Percentiles rank a stretch among this genome's conserved stretches.
phyloP scores from a whole-genome alignment of 2,888 invertebrate genomes.

The Pachymerium ferrugineum region DNA sequence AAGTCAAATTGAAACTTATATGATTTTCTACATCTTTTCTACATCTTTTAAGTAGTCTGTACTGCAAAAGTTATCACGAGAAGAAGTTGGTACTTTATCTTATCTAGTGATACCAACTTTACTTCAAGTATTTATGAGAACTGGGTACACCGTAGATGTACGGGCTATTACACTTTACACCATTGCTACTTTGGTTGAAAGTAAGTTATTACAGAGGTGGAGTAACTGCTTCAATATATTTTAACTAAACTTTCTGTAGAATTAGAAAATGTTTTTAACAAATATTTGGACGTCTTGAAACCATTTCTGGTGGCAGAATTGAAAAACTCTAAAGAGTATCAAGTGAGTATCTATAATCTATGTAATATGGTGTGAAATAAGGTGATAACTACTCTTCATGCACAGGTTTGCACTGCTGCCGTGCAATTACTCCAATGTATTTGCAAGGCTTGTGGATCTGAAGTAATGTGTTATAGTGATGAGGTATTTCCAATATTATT shows the following conservation, averaged over 20 bases:
- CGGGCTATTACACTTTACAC: not conserved
- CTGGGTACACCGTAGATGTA: not conserved
- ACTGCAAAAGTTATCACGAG: not conserved
- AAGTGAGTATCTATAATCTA: not conserved
- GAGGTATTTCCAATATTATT: not conserved
- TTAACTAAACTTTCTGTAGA: not conserved
- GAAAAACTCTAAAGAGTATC: not conserved
- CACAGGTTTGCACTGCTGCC: not conserved
- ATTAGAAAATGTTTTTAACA: not conserved
- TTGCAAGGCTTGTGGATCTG: not conserved
- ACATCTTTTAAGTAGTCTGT: not conserved
- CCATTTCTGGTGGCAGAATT: not conserved
- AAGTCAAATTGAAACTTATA: not conserved
- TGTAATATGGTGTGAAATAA: not conserved
- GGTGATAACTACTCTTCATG: not conserved
- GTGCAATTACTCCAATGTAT: not conserved
- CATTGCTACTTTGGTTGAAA: conserved; percentile 1
- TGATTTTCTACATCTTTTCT: not conserved
- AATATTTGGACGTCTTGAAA: not conserved
- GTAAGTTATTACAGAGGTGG: too few relatives aligned
- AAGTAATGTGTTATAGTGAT: not conserved
- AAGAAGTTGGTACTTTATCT: not conserved
- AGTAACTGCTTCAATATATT: not conserved
- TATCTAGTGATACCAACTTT: not conserved
- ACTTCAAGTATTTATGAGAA: not conserved